Base-by-base conservation (phyloP, 2,888 invertebrate species). In the Melinaea menophilus region DNA sequence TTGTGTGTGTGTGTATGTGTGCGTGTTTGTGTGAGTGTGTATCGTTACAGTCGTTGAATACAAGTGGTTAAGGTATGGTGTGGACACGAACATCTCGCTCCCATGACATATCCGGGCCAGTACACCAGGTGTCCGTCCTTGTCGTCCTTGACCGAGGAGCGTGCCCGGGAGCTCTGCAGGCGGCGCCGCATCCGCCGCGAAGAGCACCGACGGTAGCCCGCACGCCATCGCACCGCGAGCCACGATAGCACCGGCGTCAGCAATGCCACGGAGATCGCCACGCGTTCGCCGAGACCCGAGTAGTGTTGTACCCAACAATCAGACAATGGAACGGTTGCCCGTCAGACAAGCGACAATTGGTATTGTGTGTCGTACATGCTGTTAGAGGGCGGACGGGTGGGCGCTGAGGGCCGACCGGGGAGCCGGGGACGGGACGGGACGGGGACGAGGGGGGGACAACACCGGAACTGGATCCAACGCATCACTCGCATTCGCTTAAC, bases 41-140 rank as follows among this genome's bases (percentile, higher is more conserved):
- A 67, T 67, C 65, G 65, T 66, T 66, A 68, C 69, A 71, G 71
- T 72, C 48, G 51, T 37, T 56, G 55, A 71, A 75, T 75, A 77
- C 78, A 77, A 74, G 77, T 78, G 75, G 78, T 85, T 80, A 84
- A 86, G 85, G 83, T 85, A 86, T 86, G 85, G 79, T 92, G 93
- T 94, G 95, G 95, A 95, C 95, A 97, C 97, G 96, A 96, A 97
- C 99, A 99, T 98, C 98, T 95, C 94, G 97, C 96, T 95, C 97
- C 97, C 92, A 99, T 97, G 93, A 97, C 94, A 94, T 99, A 99
- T 93, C 99, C 99, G 92, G 95, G 95, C 93, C 96, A 96, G 96
- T 99, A 99, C 92, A 99, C 96, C 93, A 99, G 97, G 93, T 99
- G 99, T 92, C 99, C 99, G 92, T 99, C 99, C 93, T 96, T 96